Conservation (phyloP, 2,888 invertebrate genomes). For the Acleris literana region DNA sequence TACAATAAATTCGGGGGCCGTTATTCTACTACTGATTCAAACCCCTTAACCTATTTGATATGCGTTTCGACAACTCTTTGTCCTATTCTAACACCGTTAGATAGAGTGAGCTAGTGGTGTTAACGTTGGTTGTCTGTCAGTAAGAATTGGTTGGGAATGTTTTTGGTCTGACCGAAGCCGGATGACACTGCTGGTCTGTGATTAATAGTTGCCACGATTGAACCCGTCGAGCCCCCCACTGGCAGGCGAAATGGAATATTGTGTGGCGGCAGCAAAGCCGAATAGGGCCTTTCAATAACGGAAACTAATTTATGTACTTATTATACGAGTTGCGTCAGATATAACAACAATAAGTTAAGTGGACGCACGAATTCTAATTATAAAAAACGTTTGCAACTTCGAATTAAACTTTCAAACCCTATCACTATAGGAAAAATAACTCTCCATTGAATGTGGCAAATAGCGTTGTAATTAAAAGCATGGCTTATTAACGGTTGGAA, state of each 20-base stretch:
- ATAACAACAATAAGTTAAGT: constrained; percentile 35
- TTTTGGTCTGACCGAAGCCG: constrained; percentile 66
- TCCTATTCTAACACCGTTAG: constrained; percentile 18
- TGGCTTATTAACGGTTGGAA: constrained; percentile 22
- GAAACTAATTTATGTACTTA: constrained; percentile 68
- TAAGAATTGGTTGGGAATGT: constrained; percentile 43
- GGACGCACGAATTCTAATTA: constrained; percentile 23
- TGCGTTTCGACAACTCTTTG: neutral
- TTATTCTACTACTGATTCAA: constrained; percentile 34
- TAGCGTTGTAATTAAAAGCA: constrained; percentile 16
- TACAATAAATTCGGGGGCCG: constrained; percentile 64
- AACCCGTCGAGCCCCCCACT: constrained; percentile 78
- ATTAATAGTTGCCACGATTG: constrained; percentile 81
- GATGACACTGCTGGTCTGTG: constrained; percentile 82
- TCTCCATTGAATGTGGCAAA: constrained; percentile 4
- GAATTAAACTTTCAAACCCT: neutral
- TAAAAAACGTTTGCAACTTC: constrained; percentile 15
- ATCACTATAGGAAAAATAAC: neutral
- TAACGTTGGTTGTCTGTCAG: constrained; percentile 5
- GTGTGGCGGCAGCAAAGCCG: constrained; percentile 51
- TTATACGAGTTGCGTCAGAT: constrained; percentile 49
- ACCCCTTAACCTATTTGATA: neutral
- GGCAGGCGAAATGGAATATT: constrained; percentile 80
- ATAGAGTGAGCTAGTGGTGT: constrained; percentile 10
- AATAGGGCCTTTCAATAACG: constrained; percentile 74